Evolutionary conservation across 2,888 invertebrate genomes (phyloP).

Genomic region (Stenodera caucasica): DNA sequence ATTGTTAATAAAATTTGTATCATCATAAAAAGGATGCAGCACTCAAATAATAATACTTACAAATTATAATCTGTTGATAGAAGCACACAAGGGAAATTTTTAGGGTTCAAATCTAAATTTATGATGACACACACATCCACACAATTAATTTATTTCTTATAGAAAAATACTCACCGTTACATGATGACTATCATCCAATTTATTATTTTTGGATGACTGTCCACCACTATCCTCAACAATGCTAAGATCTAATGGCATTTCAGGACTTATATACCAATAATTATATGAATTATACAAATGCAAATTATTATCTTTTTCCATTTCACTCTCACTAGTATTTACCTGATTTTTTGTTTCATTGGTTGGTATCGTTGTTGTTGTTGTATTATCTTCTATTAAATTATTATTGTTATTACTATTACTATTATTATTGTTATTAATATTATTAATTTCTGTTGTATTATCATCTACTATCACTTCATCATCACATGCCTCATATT

Average conservation of each 20-base stretch:
- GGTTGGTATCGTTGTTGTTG: constrained; percentile 10
- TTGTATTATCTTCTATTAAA: neutral
- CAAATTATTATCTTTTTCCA: constrained; percentile 48
- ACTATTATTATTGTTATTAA: constrained; percentile 18
- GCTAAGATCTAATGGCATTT: constrained; percentile 56
- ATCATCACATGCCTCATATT: constrained; percentile 30
- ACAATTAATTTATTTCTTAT: constrained; percentile 15
- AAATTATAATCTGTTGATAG: neutral
- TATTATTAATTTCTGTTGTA: constrained; percentile 7
- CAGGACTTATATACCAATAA: constrained; percentile 61
- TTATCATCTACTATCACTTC: constrained; percentile 1
- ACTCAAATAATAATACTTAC: constrained; percentile 16
- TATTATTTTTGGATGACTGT: constrained; percentile 17
- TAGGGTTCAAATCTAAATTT: constrained; percentile 18
- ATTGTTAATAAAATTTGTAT: constrained; percentile 13
- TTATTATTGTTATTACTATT: constrained; percentile 10
- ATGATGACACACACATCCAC: constrained; percentile 21
- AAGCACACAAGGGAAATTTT: constrained; percentile 6
- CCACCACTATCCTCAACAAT: constrained; percentile 45
- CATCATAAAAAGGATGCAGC: constrained; percentile 23
- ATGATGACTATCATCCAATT: constrained; percentile 20
- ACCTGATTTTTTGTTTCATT: constrained; percentile 27
- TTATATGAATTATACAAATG: constrained; percentile 60
- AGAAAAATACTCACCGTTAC: constrained; percentile 33
- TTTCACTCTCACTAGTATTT: constrained; percentile 37